Evolutionary conservation across 35 echinoderm and acorn worm species (phyloP).

Genomic region (Anneissia japonica): DNA sequence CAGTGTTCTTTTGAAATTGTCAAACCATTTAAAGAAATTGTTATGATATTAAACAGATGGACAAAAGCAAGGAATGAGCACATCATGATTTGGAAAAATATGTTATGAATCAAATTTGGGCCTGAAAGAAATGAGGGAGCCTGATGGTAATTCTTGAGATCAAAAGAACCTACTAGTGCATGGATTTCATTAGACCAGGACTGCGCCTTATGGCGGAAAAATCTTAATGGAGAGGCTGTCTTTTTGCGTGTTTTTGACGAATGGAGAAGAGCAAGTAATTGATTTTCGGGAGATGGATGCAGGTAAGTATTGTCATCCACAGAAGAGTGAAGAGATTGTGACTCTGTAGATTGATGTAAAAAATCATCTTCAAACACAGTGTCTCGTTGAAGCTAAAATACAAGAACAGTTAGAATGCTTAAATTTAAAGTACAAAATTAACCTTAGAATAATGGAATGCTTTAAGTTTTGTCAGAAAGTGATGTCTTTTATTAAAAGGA

Average conservation of each 20-base stretch:
- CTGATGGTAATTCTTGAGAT: background rate
- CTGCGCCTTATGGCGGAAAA: background rate
- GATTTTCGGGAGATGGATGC: background rate
- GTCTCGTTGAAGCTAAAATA: background rate
- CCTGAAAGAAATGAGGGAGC: too few relatives aligned
- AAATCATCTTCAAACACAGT: background rate
- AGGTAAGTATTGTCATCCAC: background rate
- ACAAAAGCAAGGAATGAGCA: too few relatives aligned
- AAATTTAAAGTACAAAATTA: too few relatives aligned
- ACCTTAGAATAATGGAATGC: too few relatives aligned
- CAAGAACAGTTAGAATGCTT: background rate
- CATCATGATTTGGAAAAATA: too few relatives aligned
- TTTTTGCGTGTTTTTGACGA: background rate
- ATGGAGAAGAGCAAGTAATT: background rate
- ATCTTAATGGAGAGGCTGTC: background rate
- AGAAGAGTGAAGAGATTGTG: background rate
- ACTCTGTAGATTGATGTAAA: background rate
- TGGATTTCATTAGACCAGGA: background rate
- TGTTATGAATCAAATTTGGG: too few relatives aligned
- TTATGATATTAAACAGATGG: too few relatives aligned
- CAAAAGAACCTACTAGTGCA: background rate
- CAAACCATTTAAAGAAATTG: too few relatives aligned
- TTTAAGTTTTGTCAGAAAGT: too few relatives aligned
- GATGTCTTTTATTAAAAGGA: too few relatives aligned
- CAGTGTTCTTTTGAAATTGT: too few relatives aligned